phyloP scores from a whole-genome alignment of 2,113 vertebrate species.

The Misgurnus mizolepis region DNA sequence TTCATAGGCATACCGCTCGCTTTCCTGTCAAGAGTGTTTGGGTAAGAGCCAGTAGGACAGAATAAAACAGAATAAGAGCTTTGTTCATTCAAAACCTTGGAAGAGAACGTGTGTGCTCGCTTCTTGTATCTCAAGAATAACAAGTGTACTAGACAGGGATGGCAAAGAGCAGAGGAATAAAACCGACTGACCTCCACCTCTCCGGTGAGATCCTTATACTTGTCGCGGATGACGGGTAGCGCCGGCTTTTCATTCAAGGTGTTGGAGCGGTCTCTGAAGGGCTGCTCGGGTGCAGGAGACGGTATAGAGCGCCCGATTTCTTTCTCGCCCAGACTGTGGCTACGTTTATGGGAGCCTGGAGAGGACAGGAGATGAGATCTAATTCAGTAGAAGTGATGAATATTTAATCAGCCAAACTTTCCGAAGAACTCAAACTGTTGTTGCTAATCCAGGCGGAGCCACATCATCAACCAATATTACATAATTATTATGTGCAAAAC shows the following conservation, averaged over 20 bases:
- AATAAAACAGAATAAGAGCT: conserved; percentile 13
- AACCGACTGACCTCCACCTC: conserved; percentile 90
- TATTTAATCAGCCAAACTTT: conserved; percentile 35
- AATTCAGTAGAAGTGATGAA: too few relatives aligned
- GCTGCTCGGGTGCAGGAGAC: conserved; percentile 82
- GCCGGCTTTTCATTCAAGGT: conserved; percentile 91
- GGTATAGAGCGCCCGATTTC: conserved; percentile 86
- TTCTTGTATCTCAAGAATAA: not conserved
- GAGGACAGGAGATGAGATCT: too few relatives aligned
- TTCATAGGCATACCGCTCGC: conserved; percentile 94
- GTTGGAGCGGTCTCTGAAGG: conserved; percentile 90
- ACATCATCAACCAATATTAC: conserved; percentile 58
- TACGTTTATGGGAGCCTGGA: conserved; percentile 93
- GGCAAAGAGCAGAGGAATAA: not conserved
- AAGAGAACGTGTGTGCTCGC: not conserved
- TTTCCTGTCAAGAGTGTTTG: conserved; percentile 78
- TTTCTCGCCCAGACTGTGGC: conserved; percentile 93
- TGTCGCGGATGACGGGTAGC: conserved; percentile 95
- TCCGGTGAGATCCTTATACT: conserved; percentile 96
- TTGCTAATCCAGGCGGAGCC: conserved; percentile 55
- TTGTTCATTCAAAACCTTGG: conserved; percentile 24
- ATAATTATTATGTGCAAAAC: conserved; percentile 67
- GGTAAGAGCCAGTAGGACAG: not conserved
- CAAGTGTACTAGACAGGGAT: not conserved
- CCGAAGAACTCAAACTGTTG: conserved; percentile 43